Evolutionary conservation across 2,888 invertebrate species (phyloP).

Genomic region (Euclidia mi): DNA sequence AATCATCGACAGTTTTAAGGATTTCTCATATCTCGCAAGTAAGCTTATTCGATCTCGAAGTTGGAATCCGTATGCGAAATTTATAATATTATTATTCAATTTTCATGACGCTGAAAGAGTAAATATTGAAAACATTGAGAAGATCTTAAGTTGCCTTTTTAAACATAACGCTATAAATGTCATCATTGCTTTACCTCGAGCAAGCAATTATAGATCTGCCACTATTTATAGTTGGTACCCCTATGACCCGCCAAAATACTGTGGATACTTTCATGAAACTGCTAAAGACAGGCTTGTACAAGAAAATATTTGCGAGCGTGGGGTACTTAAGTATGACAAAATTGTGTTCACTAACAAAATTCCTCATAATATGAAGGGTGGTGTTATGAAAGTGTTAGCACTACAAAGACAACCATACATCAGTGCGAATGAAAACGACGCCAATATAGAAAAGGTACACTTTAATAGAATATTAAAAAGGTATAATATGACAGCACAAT

Average conservation of each 20-base stretch:
- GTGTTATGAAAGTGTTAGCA: conserved; percentile 84
- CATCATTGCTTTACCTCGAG: conserved; percentile 69
- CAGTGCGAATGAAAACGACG: conserved; percentile 70
- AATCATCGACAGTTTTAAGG: conserved; percentile 68
- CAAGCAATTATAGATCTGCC: conserved; percentile 65
- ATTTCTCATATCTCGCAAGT: conserved; percentile 67
- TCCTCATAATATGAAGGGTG: conserved; percentile 79
- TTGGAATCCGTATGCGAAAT: conserved; percentile 81
- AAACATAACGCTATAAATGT: conserved; percentile 74
- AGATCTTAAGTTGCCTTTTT: conserved; percentile 74
- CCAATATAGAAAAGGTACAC: conserved; percentile 82
- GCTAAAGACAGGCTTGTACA: conserved; percentile 67
- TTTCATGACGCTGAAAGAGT: conserved; percentile 44
- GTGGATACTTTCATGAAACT: conserved; percentile 78
- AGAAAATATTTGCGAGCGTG: conserved; percentile 73
- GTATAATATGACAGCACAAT: conserved; percentile 72
- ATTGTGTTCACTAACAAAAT: conserved; percentile 65
- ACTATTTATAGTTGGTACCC: conserved; percentile 78
- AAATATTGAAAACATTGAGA: conserved; percentile 63
- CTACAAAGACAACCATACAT: conserved; percentile 87
- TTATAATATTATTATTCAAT: conserved; percentile 73
- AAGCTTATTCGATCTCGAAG: conserved; percentile 70
- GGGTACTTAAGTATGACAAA: conserved; percentile 61
- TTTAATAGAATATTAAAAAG: conserved; percentile 71
- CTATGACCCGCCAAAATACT: conserved; percentile 78